Percentiles rank a stretch among this genome's conserved stretches.
Conservation (phyloP, 2,113 vertebrate genomes). For the Cercopithecus mona region DNA sequence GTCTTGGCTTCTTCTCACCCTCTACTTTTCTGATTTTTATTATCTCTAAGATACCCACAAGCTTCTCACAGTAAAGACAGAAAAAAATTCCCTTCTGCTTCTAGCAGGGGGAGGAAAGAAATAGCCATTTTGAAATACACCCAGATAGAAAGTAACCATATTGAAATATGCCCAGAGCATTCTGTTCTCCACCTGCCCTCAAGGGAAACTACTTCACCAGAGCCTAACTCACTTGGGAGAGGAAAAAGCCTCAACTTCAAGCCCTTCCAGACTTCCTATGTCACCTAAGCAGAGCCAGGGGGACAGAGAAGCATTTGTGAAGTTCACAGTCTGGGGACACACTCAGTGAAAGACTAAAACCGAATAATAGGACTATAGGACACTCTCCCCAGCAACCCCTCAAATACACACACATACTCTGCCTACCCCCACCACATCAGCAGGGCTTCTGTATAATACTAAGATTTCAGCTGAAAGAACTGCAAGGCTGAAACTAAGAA, state of each 20-base stretch:
- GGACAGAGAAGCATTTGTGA: background rate
- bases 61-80: background rate
- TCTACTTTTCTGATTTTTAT: background rate
- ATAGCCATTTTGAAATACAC: background rate
- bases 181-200: background rate
- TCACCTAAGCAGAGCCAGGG: background rate
- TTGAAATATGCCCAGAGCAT: background rate
- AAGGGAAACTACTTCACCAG: background rate
- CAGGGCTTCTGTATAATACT: background rate
- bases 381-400: too few relatives aligned
- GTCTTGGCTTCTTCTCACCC: background rate
- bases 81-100: background rate
- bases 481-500: background rate
- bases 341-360: background rate
- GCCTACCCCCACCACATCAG: background rate
- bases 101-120: background rate
- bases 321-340: background rate
- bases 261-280: background rate
- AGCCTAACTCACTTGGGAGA: background rate
- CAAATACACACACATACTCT: background rate
- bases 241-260: background rate
- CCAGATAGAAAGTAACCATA: background rate
- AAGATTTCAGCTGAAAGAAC: background rate
- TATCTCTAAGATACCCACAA: background rate
- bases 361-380: background rate